Conservation (phyloP, 53 echinoderm and acorn worm species). For the Arbacia lixula region DNA sequence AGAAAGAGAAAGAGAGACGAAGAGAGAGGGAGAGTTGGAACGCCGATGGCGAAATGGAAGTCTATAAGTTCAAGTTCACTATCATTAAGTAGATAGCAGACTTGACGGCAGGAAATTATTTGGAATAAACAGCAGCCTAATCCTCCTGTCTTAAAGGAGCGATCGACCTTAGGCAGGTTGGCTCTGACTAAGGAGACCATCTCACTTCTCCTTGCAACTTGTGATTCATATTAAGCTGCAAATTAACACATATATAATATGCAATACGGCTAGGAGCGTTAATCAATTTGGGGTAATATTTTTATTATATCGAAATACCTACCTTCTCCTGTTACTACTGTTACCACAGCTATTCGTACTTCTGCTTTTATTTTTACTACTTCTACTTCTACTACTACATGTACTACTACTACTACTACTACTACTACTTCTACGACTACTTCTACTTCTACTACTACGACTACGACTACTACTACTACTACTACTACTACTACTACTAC, state of each 20-base stretch:
- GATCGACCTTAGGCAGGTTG: too few species aligned
- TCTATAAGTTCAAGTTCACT: conserved; percentile 48
- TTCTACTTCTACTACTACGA: too few species aligned
- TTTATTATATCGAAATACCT: neutral
- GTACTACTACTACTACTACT: neutral
- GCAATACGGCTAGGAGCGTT: too few species aligned
- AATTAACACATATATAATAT: too few species aligned
- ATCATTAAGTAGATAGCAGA: conserved; percentile 37
- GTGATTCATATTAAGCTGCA: too few species aligned
- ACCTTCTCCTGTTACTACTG: neutral
- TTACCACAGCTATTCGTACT: neutral
- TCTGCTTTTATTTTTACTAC: neutral
- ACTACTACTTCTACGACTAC: neutral
- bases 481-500: neutral
- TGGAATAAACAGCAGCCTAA: conserved; percentile 31
- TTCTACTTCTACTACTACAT: neutral
- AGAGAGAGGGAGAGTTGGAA: neutral
- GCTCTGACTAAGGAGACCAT: too few species aligned
- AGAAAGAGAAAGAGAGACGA: neutral
- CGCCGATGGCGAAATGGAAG: conserved; percentile 28
- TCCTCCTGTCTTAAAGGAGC: conserved; percentile 16
- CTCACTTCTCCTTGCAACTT: too few species aligned
- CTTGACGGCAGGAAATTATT: conserved; percentile 32
- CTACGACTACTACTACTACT: too few species aligned
- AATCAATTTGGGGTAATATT: neutral